phyloP scores from a whole-genome alignment of 2,113 vertebrate genomes.

The Ptyas mucosa region DNA sequence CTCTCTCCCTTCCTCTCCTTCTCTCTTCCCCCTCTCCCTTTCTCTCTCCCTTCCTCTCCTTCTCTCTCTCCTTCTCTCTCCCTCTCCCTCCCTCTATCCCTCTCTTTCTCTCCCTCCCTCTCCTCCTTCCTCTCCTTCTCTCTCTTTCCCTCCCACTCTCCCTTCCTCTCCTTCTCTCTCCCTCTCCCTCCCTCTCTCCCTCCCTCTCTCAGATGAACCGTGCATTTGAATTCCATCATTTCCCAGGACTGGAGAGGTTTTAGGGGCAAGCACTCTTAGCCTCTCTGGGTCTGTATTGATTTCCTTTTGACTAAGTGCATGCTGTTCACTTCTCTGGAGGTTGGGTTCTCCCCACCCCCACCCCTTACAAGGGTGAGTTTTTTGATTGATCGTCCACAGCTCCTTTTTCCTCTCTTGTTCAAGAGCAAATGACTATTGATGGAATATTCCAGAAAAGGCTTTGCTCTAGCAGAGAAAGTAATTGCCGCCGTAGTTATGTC shows the following conservation, averaged over 20 bases:
- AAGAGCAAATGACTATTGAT: constrained; percentile 24
- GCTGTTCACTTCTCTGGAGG: background rate
- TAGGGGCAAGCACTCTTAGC: constrained; percentile 6
- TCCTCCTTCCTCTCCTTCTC: no score
- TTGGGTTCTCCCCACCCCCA: background rate
- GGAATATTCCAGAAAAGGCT: constrained; percentile 28
- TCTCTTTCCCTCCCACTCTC: no score
- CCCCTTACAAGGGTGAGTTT: constrained; percentile 5
- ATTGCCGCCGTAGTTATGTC: constrained; percentile 1
- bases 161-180: no score
- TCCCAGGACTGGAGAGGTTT: constrained; percentile 1
- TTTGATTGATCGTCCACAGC: constrained; percentile 12
- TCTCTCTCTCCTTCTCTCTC: no score
- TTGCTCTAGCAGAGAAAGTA: background rate
- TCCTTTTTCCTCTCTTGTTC: constrained; percentile 20
- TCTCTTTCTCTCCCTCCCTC: no score
- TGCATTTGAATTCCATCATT: constrained; percentile 2
- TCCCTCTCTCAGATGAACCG: background rate
- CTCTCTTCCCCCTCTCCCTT: no score
- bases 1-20: no score
- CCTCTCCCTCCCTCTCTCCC: background rate
- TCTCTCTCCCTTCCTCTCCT: no score
- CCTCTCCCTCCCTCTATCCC: no score
- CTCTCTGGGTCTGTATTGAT: background rate
- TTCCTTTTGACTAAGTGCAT: constrained; percentile 27